These are phyloP conservation scores for Malaclemys terrapin DNA, from an alignment of 2,113 vertebrate species.

Conservation along the genomic window DNA sequence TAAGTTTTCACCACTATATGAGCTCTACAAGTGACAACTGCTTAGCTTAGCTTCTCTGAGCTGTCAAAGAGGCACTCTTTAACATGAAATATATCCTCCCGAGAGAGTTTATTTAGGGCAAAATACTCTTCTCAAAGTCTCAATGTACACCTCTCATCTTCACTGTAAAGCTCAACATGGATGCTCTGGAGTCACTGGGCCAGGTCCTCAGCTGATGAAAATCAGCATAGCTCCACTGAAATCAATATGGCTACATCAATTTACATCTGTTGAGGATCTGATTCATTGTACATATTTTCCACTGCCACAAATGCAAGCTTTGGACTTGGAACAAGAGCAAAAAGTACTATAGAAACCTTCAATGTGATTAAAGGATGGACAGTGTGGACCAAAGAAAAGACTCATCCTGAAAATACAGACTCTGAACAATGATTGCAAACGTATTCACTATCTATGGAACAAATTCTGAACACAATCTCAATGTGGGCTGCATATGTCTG, in stretches of 20 bases:
- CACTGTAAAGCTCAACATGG: not conserved
- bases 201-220: not conserved
- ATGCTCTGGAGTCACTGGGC: not conserved
- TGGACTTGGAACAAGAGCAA: not conserved
- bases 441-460: accelerated
- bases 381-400: not conserved
- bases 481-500: accelerated
- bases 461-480: not conserved
- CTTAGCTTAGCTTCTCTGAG: accelerated
- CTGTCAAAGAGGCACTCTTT: not conserved
- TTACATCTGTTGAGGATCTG: not conserved
- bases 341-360: not conserved
- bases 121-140: not conserved
- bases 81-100: not conserved
- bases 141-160: not conserved
- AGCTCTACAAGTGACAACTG: not conserved
- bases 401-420: not conserved
- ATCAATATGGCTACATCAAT: not conserved
- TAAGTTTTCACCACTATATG: not conserved
- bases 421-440: not conserved
- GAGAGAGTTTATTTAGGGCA: not conserved
- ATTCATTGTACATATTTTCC: not conserved
- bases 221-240: not conserved
- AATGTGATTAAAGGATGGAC: accelerated
- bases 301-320: not conserved